A percentile compares a stretch with the other conserved stretches of the same genome.
phyloP scores from a whole-genome alignment of 2,113 vertebrate species.

The Emydocephalus ijimae region DNA sequence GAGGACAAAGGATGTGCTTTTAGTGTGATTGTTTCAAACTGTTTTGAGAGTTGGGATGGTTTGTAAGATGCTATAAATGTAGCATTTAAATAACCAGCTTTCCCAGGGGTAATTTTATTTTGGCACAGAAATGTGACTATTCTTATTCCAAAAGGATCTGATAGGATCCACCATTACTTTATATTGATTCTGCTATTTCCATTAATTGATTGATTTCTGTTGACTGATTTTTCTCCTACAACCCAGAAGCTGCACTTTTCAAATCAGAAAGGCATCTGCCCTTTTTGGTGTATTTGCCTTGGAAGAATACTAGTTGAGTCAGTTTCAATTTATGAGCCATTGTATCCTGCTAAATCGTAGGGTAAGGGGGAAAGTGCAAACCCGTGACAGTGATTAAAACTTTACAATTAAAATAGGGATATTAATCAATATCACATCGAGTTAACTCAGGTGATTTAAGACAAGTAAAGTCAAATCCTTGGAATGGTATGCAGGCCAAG shows the following conservation, averaged over 20 bases:
- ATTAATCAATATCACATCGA: neutral
- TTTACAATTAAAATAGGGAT: neutral
- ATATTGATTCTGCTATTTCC: neutral
- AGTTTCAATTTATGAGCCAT: neutral
- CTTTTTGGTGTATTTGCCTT: neutral
- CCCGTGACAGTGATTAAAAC: neutral
- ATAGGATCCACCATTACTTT: neutral
- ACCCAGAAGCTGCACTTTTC: neutral
- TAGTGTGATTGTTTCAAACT: neutral
- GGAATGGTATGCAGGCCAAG: neutral
- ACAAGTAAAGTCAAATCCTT: neutral
- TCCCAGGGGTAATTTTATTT: neutral
- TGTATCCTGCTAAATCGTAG: neutral
- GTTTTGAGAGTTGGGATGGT: neutral
- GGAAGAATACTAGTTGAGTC: neutral
- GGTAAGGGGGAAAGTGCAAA: neutral
- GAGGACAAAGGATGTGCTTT: neutral
- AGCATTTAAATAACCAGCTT: neutral
- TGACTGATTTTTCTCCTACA: neutral
- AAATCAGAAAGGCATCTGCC: neutral
- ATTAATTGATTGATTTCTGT: neutral
- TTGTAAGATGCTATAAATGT: neutral
- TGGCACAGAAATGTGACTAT: neutral
- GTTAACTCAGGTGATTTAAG: neutral
- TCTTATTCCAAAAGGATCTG: neutral